Base-by-base conservation (phyloP, 92 coral and sea anemone genomes). In the Hydrozoanthus gracilis region DNA sequence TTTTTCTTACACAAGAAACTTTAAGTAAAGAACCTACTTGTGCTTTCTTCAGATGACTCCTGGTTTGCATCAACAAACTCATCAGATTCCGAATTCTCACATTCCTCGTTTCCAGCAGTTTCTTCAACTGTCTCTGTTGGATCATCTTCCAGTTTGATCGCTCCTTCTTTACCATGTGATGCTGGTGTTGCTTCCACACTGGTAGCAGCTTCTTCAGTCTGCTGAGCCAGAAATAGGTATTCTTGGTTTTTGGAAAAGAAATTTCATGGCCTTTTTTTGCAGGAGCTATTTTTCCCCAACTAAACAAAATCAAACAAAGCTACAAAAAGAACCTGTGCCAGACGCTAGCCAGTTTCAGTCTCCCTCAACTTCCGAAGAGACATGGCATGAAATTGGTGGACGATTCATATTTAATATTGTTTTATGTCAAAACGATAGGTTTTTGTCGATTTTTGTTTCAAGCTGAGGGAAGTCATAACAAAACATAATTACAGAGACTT, bases 61-160 rank as follows among this genome's bases (percentile, higher is more conserved):
- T 80, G 73, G 44, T 60, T 80, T 14, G 85, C 85, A 16, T 80
- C 85, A 2, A 80, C 73, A 80, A 80, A 80, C 73, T 80, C 85
- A 9, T 80, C 85, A 18, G 74, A 65, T 4, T 35, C 85, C 10
- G 85, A 80, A 80, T 61, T 80, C 18, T 49, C 39, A 3, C 17
- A 7, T 5, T 79, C 71, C 13, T 48, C 61, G 4, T 66, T 51
- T n/a, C 12, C 61, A 62, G 20, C 9, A 15, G 58, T 51, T 9
- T 47, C 84, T 3, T 46, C 60, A n/a, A 11, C 60, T 18, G 2
- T 16, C 39, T 12, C 6, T 46, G 10, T 20, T 10, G 14, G 8
- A 56, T 13, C 6, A 39, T 17, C 45, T 8, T 47, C 49, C 75
- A 58, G 47, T 15, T 47, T 46, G 51, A 46, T 17, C 20, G 9